Base-by-base conservation (phyloP, 2,113 vertebrate species). In the Micronycteris hirsuta region DNA sequence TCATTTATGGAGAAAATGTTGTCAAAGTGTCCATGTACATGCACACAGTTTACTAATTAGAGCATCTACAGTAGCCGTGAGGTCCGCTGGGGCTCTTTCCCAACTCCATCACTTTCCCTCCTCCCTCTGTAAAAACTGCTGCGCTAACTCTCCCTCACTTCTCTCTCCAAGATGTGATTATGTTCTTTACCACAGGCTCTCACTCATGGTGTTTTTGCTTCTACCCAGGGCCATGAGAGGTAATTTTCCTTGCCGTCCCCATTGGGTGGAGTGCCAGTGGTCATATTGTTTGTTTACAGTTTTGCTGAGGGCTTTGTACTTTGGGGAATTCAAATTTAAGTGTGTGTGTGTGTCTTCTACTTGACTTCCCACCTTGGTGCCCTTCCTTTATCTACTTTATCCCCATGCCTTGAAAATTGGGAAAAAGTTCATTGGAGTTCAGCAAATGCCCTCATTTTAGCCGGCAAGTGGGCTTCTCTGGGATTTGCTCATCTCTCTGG, bases 301-400 rank as follows among this genome's bases (percentile, higher is more conserved):
- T 93, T 86, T 96, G 33, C 68, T 83, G n/a, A 77, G 28, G 52
- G 67, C 58, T 92, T 86, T 82, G 11, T 33, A 43, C 41, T 86
- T 81, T 41, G 43, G 61, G 33, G 82, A 78, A 96, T 92, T 92
- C 58, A 68, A 76, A 92, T 83, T 61, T 31, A 92, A 85, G 10
- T 91, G 36, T 77, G n/a, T 85, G 33, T 31, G 7, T 54, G 0
- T 91, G 38, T 43, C 61, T 95, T 24, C 41, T 83, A n/a, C 45
- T 87, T 87, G 58, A 90, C 31, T 83, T 88, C 31, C n/a, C 8
- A 68, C 22, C 9, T 86, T 73, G 63, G 58, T 47, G 24, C 9
- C 38, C 41, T 83, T 8, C 6, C 28, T 91, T 85, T 76, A 61
- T n/a, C n/a, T 93, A 47, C 22, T 81, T 81, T 85, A 41, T 89